Base-by-base conservation (phyloP, 2,888 invertebrate species). In the Clunio marinus region DNA sequence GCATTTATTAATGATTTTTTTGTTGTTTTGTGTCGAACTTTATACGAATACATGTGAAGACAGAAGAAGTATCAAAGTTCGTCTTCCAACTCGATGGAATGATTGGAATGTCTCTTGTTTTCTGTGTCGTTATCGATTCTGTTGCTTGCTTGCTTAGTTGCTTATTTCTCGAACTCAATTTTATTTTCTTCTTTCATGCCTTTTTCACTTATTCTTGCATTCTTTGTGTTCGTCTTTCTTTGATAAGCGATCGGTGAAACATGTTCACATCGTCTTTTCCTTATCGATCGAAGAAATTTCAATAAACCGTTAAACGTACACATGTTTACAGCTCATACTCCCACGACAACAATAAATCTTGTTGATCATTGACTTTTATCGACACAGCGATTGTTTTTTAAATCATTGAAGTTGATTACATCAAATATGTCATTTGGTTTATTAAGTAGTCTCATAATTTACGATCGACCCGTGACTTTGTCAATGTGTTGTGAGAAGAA, bases 81-180 rank as follows among this genome's bases (percentile, higher is more conserved):
- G 51, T 27, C 22, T 65, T 37, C n/a, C 8, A 25, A 32, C 32
- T 51, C 22, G 13, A 46, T 66, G 66, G 66, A 66, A 66, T 66
- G 51, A 8, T 32, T 55, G 66, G 66, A 66, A 66, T 66, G 46
- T 66, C 55, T 46, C 46, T 51, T 10, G 2, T 22, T 51, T 51
- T 20, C 28, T 63, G 45, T 66, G 28, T 59, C 45, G 28, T 66
- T 66, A 66, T 66, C 66, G 66, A 55, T 66, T 63, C 13, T 27
- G 45, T 63, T 46, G 45, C 7, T 32, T 10, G 32, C 32, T 32
- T 32, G 32, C 32, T n/a, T n/a, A n/a, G n/a, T 51, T 22, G 57
- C 25, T 57, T 57, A 51, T 20, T 51, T 17, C 35, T 4, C 20
- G 51, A 25, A 27, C 57, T 57, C 57, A 57, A 57, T 57, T 57